Evolutionary conservation across 2,113 vertebrate species (phyloP).

Genomic region (Polypterus bichir): DNA sequence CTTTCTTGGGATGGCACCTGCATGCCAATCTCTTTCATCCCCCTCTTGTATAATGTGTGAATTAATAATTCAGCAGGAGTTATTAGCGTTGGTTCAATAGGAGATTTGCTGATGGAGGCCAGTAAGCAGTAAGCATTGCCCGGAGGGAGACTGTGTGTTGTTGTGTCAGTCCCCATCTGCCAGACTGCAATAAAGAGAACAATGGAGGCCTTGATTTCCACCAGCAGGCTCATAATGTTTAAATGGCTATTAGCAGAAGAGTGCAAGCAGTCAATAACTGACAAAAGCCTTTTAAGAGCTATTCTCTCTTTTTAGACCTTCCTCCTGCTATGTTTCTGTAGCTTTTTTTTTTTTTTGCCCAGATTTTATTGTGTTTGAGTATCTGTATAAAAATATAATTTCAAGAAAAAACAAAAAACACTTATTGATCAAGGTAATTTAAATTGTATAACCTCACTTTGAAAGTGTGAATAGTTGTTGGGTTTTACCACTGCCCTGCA

Average conservation of each 20-base stretch:
- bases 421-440: no score
- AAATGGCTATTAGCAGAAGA: slow-evolving; percentile 77
- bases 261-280: slow-evolving; percentile 75
- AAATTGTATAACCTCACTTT: no score
- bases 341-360: slow-evolving; percentile 12
- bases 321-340: slow-evolving; percentile 32
- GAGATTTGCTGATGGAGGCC: slow-evolving; percentile 64
- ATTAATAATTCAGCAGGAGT: slow-evolving; percentile 72
- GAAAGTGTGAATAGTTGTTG: no score
- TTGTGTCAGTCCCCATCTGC: slow-evolving; percentile 74
- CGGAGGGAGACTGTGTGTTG: slow-evolving; percentile 62
- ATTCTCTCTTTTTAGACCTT: slow-evolving; percentile 30
- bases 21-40: slow-evolving; percentile 42
- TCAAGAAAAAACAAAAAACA: no score
- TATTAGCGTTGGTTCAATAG: slow-evolving; percentile 72
- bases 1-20: slow-evolving; percentile 54
- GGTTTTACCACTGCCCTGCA: no score
- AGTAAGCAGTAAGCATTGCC: slow-evolving; percentile 45
- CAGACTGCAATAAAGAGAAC: slow-evolving; percentile 72
- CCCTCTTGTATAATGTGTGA: slow-evolving; percentile 56
- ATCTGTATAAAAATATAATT: no score
- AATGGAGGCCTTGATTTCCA: slow-evolving; percentile 73
- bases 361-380: no score
- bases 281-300: slow-evolving; percentile 71
- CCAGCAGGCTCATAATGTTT: slow-evolving; percentile 74